Evolutionary conservation across 2,113 vertebrate species (phyloP).

Genomic region (Dromas ardeola): DNA sequence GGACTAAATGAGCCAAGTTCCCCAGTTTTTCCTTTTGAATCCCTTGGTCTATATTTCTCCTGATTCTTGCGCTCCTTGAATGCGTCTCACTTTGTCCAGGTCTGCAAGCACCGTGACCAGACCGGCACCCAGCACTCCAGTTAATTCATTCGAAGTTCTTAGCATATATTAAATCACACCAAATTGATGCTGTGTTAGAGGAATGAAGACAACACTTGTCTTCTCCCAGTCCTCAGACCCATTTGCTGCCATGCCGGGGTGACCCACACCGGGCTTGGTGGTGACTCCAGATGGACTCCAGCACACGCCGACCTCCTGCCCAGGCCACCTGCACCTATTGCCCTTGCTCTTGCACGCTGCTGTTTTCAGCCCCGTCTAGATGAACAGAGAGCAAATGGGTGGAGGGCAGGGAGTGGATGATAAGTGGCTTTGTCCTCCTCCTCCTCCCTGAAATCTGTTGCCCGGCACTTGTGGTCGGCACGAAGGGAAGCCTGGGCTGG

Average conservation of each 20-base stretch:
- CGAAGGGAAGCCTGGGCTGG: neutral
- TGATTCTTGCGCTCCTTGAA: neutral
- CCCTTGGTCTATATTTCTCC: neutral
- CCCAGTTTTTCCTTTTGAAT: neutral
- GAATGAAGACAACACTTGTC: neutral
- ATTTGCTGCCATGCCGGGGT: neutral
- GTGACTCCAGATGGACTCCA: neutral
- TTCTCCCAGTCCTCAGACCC: neutral
- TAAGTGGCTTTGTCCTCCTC: neutral
- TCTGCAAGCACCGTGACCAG: neutral
- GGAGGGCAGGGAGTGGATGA: neutral
- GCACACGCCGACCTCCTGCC: fast-evolving
- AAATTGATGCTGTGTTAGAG: neutral
- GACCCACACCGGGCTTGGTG: fast-evolving
- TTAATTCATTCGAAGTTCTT: neutral
- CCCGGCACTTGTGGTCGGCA: neutral
- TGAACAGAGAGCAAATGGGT: neutral
- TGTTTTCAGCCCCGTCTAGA: neutral
- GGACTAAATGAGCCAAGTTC: neutral
- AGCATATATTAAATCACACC: neutral
- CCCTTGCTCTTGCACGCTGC: neutral
- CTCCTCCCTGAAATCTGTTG: neutral
- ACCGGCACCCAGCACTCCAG: neutral
- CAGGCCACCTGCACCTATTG: neutral
- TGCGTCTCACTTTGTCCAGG: neutral